Evolutionary conservation across 2,888 invertebrate species (phyloP).

Genomic region (Eupithecia exiguata): DNA sequence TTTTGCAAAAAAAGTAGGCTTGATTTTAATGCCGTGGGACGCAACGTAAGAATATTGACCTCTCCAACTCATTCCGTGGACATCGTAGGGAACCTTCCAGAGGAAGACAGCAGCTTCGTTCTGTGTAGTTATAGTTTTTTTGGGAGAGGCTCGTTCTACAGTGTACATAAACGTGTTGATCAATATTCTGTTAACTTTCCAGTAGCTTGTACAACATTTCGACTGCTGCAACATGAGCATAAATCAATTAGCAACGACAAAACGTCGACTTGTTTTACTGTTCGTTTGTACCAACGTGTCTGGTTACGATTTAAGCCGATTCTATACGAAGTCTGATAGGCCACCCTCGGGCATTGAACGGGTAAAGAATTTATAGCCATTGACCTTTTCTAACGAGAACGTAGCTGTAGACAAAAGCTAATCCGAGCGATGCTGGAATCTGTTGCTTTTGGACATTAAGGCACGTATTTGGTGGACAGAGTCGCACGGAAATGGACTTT

Average conservation of each 20-base stretch:
- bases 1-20: no score
- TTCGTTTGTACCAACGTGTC: slow-evolving; percentile 39
- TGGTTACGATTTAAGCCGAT: slow-evolving; percentile 34
- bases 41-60: no score
- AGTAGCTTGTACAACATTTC: slow-evolving; percentile 1
- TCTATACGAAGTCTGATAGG: slow-evolving; percentile 27
- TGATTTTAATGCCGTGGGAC: no score
- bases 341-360: slow-evolving; percentile 30
- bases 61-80: no score
- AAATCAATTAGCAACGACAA: slow-evolving; percentile 66
- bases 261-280: slow-evolving; percentile 58
- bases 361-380: slow-evolving; percentile 35
- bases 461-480: no score
- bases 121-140: no score
- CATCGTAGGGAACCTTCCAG: no score
- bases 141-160: no score
- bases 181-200: background rate
- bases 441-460: background rate
- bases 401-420: slow-evolving; percentile 4
- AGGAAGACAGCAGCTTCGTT: no score
- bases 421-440: background rate
- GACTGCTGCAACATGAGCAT: slow-evolving; percentile 43
- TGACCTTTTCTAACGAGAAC: slow-evolving; percentile 32
- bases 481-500: no score
- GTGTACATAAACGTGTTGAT: background rate